Base-by-base conservation (phyloP, 2,113 vertebrate species). In the Pandion haliaetus region DNA sequence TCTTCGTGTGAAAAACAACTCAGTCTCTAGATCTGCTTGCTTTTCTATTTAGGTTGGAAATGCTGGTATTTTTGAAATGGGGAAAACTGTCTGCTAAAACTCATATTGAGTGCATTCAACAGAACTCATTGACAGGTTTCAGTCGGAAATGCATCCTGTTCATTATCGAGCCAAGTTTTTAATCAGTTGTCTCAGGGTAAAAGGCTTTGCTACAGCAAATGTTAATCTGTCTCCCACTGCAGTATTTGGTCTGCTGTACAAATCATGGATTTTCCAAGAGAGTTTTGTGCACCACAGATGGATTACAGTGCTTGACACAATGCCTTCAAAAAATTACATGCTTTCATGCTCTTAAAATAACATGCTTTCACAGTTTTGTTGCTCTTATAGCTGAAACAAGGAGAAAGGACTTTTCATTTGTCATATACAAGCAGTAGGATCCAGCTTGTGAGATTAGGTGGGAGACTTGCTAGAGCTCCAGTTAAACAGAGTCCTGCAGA, bases 291-390 rank as follows among this genome's bases (percentile, higher is more conserved):
- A 71, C 62, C 63, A 34, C 38, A 80, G 58, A 62, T 0, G 9
- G 78, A 96, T 95, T 92, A 80, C 50, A 88, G 45, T 24, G 23
- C 74, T 87, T 86, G 79, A 94, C 79, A 96, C 85, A 70, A 70
- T 83, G 71, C 63, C 76, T 94, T 90, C 79, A 86, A 90, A 94
- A 91, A 77, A 92, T 73, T 4, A 24, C 76, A 73, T 63, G 71
- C 31, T 91, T 93, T 88, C 36, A 29, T 29, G 71, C 62, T 86
- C 82, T 90, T 84, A 74, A 94, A 91, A 94, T 82, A 84, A 79
- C 10, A 2, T 24, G 42, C 73, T 96, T 95, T 91, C 73, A 50
- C 63, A 80, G 49, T 59, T 69, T 72, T 78, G 19, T 55, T 92
- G 36, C n/a, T 85, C 49, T 59, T 88, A 54, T 59, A 28, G 63